These are phyloP conservation scores for Onychomys arenicola DNA, from an alignment of 2,797 vertebrate species.

Conservation along the genomic window DNA sequence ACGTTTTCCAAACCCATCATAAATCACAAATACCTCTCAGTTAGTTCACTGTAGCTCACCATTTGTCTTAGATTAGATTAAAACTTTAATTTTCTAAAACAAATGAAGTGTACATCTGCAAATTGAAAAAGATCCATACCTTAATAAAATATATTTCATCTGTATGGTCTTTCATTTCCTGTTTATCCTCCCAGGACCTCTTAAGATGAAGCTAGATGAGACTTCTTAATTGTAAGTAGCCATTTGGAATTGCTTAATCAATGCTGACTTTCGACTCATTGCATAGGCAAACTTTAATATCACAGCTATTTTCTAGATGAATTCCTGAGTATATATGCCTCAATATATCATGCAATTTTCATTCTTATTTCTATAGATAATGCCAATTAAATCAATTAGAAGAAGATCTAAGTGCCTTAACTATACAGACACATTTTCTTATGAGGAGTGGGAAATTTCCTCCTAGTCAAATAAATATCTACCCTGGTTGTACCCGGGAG, in stretches of 20 bases:
- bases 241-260: conserved; percentile 77
- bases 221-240: conserved; percentile 71
- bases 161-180: conserved; percentile 57
- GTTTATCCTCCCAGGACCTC: conserved; percentile 41
- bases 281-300: conserved; percentile 39
- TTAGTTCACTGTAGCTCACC: not conserved
- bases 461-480: conserved; percentile 25
- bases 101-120: conserved; percentile 59
- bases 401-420: conserved; percentile 5
- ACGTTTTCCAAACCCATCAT: not conserved
- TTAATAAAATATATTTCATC: conserved; percentile 62
- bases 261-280: conserved; percentile 58
- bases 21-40: conserved; percentile 30
- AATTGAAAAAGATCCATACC: conserved; percentile 38
- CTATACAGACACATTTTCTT: not conserved
- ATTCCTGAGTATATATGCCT: conserved; percentile 40
- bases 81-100: conserved; percentile 65
- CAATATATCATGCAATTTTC: not conserved
- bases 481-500: not conserved
- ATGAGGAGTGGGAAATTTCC: not conserved
- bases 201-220: conserved; percentile 59
- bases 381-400: conserved; percentile 42
- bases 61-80: conserved; percentile 39
- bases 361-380: conserved; percentile 51
- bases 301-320: conserved; percentile 59